Evolutionary conservation across 1,140 invertebrate genomes (phyloP).

Genomic region (Ooceraea biroi): DNA sequence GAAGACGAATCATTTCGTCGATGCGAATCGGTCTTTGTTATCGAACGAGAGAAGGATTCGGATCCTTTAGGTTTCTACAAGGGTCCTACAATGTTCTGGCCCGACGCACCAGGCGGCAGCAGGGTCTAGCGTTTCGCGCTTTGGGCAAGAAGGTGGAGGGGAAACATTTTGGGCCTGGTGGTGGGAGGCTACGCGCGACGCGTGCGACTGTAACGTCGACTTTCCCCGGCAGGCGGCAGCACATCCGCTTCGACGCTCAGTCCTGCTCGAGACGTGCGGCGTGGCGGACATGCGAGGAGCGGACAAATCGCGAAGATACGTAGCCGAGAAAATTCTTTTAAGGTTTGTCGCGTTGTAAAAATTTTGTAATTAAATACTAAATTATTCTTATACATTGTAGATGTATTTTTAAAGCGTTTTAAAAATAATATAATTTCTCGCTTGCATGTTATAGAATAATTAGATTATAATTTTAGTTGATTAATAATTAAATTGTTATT

Average conservation of each 20-base stretch:
- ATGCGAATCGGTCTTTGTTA: slow-evolving; percentile 26
- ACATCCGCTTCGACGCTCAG: slow-evolving; percentile 66
- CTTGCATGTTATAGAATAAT: too few relatives aligned
- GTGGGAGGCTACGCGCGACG: neutral
- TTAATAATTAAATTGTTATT: neutral
- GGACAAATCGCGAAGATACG: too few relatives aligned
- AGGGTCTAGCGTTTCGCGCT: slow-evolving; percentile 64
- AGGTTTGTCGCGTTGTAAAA: neutral
- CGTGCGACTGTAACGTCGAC: slow-evolving; percentile 7
- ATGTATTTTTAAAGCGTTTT: neutral
- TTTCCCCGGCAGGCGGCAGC: slow-evolving; percentile 75
- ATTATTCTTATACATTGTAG: neutral
- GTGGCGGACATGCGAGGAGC: neutral
- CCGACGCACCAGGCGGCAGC: slow-evolving; percentile 80
- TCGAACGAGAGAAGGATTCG: slow-evolving; percentile 26
- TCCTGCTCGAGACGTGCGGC: slow-evolving; percentile 64
- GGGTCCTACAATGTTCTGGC: slow-evolving; percentile 65
- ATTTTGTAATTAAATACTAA: neutral
- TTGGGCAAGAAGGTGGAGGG: slow-evolving; percentile 21
- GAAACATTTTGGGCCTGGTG: slow-evolving; percentile 69
- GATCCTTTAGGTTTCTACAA: slow-evolving; percentile 9
- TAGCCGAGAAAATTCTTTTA: too few relatives aligned
- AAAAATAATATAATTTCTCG: too few relatives aligned
- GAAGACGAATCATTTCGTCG: neutral
- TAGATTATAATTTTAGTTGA: too few relatives aligned